phyloP scores from a whole-genome alignment of 2,888 invertebrate genomes.

The Pseudanteris insignis region DNA sequence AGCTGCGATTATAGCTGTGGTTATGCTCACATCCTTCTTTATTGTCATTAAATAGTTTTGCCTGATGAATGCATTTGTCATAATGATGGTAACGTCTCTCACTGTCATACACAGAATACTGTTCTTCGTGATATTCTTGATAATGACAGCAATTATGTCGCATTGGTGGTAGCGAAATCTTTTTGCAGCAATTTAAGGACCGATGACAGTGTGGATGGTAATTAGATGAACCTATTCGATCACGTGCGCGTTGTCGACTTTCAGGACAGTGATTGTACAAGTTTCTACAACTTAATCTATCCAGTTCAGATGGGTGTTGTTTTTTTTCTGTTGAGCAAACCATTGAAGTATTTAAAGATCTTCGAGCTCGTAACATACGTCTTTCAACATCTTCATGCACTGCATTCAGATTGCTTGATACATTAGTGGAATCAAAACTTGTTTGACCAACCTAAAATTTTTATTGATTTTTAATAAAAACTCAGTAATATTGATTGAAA shows the following conservation, averaged over 20 bases:
- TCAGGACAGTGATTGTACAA: constrained; percentile 9
- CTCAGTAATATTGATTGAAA: neutral
- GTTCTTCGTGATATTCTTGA: constrained; percentile 8
- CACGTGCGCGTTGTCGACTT: constrained; percentile 7
- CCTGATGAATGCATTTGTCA: constrained; percentile 1
- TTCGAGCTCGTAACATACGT: constrained; percentile 20
- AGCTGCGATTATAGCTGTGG: no score
- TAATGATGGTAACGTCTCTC: constrained; percentile 14
- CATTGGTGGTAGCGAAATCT: neutral
- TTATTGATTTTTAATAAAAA: constrained; percentile 7
- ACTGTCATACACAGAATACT: neutral
- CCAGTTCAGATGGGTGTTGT: neutral
- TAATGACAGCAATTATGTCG: constrained; percentile 3
- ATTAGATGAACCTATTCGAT: neutral
- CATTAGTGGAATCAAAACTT: neutral
- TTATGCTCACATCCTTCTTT: no score
- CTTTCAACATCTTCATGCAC: constrained; percentile 3
- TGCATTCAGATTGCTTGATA: neutral
- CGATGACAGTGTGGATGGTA: constrained; percentile 8
- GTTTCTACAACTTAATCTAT: constrained; percentile 6
- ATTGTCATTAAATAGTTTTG: neutral
- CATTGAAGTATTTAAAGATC: constrained; percentile 10
- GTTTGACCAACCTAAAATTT: no score
- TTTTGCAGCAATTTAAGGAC: constrained; percentile 10
- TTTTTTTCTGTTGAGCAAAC: constrained; percentile 30